Conservation (phyloP, 2,113 vertebrate genomes). For the Macaca fascicularis region DNA sequence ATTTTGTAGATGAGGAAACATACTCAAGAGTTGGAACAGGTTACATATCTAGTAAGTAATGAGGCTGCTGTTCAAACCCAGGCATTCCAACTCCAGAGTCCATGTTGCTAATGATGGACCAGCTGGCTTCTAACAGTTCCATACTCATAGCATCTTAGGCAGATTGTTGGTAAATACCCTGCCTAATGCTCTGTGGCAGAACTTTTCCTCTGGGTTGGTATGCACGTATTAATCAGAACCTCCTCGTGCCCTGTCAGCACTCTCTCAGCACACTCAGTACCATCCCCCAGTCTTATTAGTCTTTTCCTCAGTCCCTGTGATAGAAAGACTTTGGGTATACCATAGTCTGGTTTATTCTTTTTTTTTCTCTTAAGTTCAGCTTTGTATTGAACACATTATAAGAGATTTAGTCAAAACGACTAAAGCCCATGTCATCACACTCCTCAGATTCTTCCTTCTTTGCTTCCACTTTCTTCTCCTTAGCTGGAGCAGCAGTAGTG, state of each 20-base stretch:
- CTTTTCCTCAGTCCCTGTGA: neutral
- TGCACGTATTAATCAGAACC: neutral
- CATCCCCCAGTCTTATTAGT: neutral
- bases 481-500: too few relatives aligned
- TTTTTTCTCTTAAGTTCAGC: too few relatives aligned
- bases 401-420: too few relatives aligned
- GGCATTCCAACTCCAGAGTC: neutral
- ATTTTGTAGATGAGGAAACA: neutral
- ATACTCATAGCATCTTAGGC: neutral
- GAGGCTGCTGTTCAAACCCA: neutral
- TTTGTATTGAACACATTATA: too few relatives aligned
- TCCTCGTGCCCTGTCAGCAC: neutral
- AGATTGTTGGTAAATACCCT: neutral
- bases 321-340: neutral
- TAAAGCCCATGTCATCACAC: too few relatives aligned
- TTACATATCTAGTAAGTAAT: neutral
- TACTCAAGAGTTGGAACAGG: neutral
- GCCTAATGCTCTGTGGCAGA: neutral
- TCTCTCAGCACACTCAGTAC: neutral
- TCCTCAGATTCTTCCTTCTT: too few relatives aligned
- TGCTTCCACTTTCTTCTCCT: too few relatives aligned
- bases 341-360: neutral
- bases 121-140: neutral
- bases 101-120: neutral
- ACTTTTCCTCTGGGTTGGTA: neutral